phyloP scores from a whole-genome alignment of 2,797 vertebrate genomes.

The Sebastes paucispinis region DNA sequence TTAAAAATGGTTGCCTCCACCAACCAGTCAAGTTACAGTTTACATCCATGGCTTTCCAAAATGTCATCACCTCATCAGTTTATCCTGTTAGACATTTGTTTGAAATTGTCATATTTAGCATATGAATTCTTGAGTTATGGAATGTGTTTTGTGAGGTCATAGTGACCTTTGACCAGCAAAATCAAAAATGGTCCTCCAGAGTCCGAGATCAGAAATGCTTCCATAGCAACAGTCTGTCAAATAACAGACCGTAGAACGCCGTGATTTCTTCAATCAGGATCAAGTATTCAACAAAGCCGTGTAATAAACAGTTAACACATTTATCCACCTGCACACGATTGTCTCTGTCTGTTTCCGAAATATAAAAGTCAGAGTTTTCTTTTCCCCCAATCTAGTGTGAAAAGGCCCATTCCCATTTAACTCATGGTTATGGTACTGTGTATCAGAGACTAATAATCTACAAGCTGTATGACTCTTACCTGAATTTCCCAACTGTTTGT shows the following conservation, averaged over 20 bases:
- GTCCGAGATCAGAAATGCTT: no score
- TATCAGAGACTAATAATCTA: neutral
- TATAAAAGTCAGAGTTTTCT: neutral
- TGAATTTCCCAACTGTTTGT: slow-evolving; percentile 97
- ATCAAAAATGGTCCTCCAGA: neutral
- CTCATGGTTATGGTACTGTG: neutral
- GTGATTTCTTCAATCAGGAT: neutral
- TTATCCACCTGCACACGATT: neutral
- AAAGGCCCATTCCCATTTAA: neutral
- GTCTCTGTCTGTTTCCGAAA: neutral
- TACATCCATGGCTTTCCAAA: neutral
- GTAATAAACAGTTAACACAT: neutral
- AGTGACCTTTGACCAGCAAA: neutral
- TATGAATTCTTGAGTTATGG: neutral
- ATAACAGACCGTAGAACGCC: no score
- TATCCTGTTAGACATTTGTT: neutral
- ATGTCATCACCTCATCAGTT: neutral
- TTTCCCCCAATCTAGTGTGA: neutral
- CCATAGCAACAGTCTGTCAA: no score
- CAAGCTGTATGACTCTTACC: slow-evolving; percentile 77
- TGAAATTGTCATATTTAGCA: neutral
- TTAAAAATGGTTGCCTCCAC: neutral
- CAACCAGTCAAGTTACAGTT: neutral
- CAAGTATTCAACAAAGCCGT: no score
- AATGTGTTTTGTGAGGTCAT: no score